These are phyloP conservation scores for Melanaphis sacchari DNA, from an alignment of 1,140 invertebrate genomes.

Conservation along the genomic window DNA sequence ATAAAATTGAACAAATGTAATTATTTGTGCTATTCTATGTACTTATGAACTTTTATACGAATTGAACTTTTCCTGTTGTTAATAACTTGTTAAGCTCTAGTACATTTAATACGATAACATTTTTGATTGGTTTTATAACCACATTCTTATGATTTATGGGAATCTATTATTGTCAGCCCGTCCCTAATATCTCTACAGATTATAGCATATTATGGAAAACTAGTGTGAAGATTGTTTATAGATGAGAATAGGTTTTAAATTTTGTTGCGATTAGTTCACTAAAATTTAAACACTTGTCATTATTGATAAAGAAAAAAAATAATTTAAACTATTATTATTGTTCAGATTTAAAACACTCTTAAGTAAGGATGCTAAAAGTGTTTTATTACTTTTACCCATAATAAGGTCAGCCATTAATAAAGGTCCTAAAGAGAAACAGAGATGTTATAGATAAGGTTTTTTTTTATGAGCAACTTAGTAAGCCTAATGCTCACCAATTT, in stretches of 20 bases:
- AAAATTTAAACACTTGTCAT: neutral
- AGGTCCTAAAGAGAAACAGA: neutral
- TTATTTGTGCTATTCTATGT: neutral
- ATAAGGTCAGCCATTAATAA: slow-evolving; percentile 1
- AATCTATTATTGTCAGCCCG: neutral
- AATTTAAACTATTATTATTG: neutral
- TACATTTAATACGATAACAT: neutral
- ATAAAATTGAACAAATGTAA: neutral
- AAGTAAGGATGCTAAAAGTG: neutral
- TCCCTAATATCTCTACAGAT: neutral
- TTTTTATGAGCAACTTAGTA: neutral
- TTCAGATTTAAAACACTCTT: neutral
- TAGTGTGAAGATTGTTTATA: neutral
- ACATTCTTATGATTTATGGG: neutral
- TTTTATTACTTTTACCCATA: neutral
- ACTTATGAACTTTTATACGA: neutral
- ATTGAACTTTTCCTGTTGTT: neutral
- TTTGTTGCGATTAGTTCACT: neutral
- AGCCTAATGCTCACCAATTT: neutral
- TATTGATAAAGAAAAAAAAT: neutral
- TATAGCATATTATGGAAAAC: neutral
- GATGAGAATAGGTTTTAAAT: neutral
- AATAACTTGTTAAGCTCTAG: neutral
- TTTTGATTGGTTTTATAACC: neutral
- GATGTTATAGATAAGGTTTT: neutral